Percentiles rank a stretch among this genome's conserved stretches.
Conservation (phyloP, 2,797 vertebrate genomes). For the Chelon auratus region DNA sequence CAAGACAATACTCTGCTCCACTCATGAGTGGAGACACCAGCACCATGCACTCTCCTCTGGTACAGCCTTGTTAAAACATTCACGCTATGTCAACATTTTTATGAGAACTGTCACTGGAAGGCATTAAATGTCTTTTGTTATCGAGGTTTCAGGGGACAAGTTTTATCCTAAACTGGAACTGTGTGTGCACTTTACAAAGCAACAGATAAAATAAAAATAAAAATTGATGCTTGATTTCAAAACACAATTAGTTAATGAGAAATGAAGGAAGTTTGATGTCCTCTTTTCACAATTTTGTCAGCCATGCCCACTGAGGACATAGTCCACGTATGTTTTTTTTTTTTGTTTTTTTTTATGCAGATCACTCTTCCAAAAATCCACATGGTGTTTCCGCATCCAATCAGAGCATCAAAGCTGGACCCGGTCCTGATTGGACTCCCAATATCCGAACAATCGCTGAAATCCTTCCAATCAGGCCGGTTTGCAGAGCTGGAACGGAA, state of each 20-base stretch:
- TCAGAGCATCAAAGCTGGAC: constrained; percentile 58
- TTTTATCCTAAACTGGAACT: constrained; percentile 1
- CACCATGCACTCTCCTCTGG: constrained; percentile 8
- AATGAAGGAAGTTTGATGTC: background rate
- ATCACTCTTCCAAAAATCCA: constrained; percentile 42
- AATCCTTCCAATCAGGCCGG: constrained; percentile 70
- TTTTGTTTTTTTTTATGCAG: constrained; percentile 39
- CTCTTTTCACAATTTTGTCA: constrained; percentile 6
- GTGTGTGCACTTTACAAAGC: constrained; percentile 15
- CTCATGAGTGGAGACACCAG: constrained; percentile 16
- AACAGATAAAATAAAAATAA: background rate
- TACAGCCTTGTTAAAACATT: constrained; percentile 16
- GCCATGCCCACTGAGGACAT: constrained; percentile 3
- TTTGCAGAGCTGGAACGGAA: constrained; percentile 55
- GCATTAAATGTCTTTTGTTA: constrained; percentile 7
- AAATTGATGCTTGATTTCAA: background rate
- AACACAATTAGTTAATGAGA: background rate
- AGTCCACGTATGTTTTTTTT: constrained; percentile 22
- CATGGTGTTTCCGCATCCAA: constrained; percentile 45
- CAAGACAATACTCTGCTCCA: background rate
- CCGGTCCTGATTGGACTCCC: constrained; percentile 57
- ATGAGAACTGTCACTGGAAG: constrained; percentile 14
- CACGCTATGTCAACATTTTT: constrained; percentile 5
- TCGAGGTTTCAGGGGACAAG: background rate
- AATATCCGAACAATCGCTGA: constrained; percentile 58